Base-by-base conservation (phyloP, 2,113 vertebrate species). In the Phyllostomus hastatus region DNA sequence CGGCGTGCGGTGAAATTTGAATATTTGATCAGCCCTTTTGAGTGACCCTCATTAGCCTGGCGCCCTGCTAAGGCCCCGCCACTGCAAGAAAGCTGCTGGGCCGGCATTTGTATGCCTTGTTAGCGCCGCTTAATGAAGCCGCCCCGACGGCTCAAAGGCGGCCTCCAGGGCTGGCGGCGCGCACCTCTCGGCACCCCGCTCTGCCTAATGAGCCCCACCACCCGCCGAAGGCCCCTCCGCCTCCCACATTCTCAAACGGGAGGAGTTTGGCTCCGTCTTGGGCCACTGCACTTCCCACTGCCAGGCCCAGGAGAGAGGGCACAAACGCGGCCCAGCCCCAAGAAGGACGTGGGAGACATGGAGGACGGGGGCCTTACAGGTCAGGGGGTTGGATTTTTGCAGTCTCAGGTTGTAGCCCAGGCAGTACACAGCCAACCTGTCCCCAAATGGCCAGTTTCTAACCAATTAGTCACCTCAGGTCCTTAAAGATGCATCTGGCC, bases 61-160 rank as follows among this genome's bases (percentile, higher is more conserved):
- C 99, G 99, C 99, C 99, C 99, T 99, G 99, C 99, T 99, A 99
- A 99, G 99, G 98, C 98, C 98, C 98, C 98, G 98, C 99, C 99
- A 98, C 98, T 99, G 98, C 99, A 99, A 99, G 98, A 99, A 99
- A 99, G 99, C 99, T 99, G 99, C 99, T 99, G 99, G 99, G 99
- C 99, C 98, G 98, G 99, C 99, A 99, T 99, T 99, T 99, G 99
- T 99, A 99, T 99, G 99, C 99, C 99, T 99, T 99, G 99, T 99
- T 99, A 99, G 99, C 99, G 99, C 99, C 98, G 99, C 99, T 99
- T 99, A 99, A 99, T 99, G 99, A 99, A 99, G 99, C 99, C 98
- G 98, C 99, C 99, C 99, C 98, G 97, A 98, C 98, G 98, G 98
- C 99, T 98, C 98, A 98, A 99, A 99, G 99, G 99, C 99, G 99